These are phyloP conservation scores for Hipparchia semele DNA, from an alignment of 2,888 invertebrate species.

Conservation along the genomic window DNA sequence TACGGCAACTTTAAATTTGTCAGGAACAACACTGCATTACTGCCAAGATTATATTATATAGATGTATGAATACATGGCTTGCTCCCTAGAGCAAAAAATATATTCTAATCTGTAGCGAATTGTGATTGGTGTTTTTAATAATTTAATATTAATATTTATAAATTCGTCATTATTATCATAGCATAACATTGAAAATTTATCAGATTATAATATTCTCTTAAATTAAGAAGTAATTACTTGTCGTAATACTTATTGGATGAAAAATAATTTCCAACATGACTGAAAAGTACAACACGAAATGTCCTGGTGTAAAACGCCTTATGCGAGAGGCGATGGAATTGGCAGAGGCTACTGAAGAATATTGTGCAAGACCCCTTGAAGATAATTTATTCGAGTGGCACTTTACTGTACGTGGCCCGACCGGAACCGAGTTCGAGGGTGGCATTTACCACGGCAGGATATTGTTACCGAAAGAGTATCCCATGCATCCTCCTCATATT, in stretches of 20 bases:
- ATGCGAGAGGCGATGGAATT: slow-evolving; percentile 96
- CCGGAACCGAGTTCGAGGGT: slow-evolving; percentile 93
- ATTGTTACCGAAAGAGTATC: slow-evolving; percentile 95
- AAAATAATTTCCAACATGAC: slow-evolving; percentile 66
- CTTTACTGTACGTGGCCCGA: slow-evolving; percentile 96
- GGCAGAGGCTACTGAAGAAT: slow-evolving; percentile 93
- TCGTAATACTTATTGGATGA: neutral
- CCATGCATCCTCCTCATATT: slow-evolving; percentile 98
- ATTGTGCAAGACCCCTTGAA: slow-evolving; percentile 94
- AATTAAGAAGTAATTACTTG: slow-evolving; percentile 1
- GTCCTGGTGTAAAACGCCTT: slow-evolving; percentile 94
- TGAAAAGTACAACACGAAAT: slow-evolving; percentile 79
- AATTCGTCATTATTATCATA: no score
- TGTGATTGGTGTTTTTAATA: no score
- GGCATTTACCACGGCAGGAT: slow-evolving; percentile 97
- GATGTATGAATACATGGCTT: no score
- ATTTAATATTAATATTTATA: no score
- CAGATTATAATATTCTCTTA: neutral
- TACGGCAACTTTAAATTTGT: no score
- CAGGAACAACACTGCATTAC: no score
- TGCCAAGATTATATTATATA: no score
- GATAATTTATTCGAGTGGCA: slow-evolving; percentile 99
- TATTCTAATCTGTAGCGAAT: no score
- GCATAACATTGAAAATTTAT: slow-evolving; percentile 5
- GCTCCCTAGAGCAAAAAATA: no score